Evolutionary conservation across 2,113 vertebrate species (phyloP), one percentile per base, ranked within the genome.

Genomic region (Monopterus albus): DNA sequence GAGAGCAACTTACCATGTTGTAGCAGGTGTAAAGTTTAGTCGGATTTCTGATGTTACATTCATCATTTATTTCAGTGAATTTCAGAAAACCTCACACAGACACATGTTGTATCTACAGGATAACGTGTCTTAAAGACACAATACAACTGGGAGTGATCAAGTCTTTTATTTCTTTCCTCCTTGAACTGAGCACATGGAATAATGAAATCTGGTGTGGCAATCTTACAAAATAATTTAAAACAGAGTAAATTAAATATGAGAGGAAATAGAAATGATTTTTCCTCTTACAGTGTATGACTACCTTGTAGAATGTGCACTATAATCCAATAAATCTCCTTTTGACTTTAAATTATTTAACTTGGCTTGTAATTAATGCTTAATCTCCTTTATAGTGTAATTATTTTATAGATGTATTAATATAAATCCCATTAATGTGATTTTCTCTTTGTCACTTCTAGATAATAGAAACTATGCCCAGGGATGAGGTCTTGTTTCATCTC

Each of bases 21-120:
- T n/a, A n/a, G n/a, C n/a, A n/a, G n/a, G n/a, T n/a, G n/a, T n/a
- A n/a, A n/a, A n/a, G n/a, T n/a, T n/a, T n/a, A n/a, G n/a, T n/a
- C n/a, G n/a, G n/a, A n/a, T n/a, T n/a, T n/a, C n/a, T n/a, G n/a
- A n/a, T n/a, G n/a, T n/a, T n/a, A n/a, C n/a, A n/a, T n/a, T n/a
- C n/a, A n/a, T n/a, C n/a, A n/a, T n/a, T n/a, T n/a, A n/a, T n/a
- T n/a, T n/a, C n/a, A n/a, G n/a, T n/a, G n/a, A n/a, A n/a, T n/a
- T n/a, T n/a, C n/a, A n/a, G n/a, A n/a, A n/a, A n/a, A n/a, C n/a
- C n/a, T n/a, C n/a, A n/a, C n/a, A n/a, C n/a, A n/a, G n/a, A n/a
- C n/a, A n/a, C 86, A 82, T 87, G 81, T 81, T 86, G 83, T 85
- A 77, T 85, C 86, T 82, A 60, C 78, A 53, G 87, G 88, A 88